Base-by-base conservation (phyloP, 2,797 vertebrate species). In the Melanotaenia trifasciata region DNA sequence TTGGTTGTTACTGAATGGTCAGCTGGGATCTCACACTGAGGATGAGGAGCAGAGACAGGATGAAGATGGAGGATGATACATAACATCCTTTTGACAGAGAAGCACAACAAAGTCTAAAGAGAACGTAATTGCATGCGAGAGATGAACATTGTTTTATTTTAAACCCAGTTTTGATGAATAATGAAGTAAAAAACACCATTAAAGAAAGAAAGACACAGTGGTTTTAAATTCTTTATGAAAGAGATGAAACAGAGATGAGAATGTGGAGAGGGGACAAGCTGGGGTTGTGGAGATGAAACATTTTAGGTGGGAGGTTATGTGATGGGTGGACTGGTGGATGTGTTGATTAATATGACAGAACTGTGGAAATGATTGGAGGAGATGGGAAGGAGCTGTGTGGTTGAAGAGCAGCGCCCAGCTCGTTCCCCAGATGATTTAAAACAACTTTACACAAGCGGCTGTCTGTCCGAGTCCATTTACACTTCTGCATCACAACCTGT, bases 391-490 rank as follows among this genome's bases (percentile, higher is more conserved):
- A 26, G 26, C 26, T 26, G 26, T 26, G 26, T 26, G 26, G 26
- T 26, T 26, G 16, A 68, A 64, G 67, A 74, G 32, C 59, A 30
- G 26, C 0, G 78, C 1, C 57, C 73, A 18, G 30, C 50, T 64
- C 57, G 2, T 36, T 78, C 78, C 62, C 75, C 43, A 0, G 72
- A 76, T 64, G 16, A 65, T 70, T 20, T 54, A 51, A 66, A 72
- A 72, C 71, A 72, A 47, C 56, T 59, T 79, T 45, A 70, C 76
- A 65, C 73, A 5, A 5, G 1, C 69, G 53, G 72, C 64, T 63
- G 72, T 68, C 70, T 40, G 72, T 66, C 70, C 30, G 69, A 74
- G 59, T 79, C 78, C 73, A 79, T 86, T 81, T 58, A 77, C 64
- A 67, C 64, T 7, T 36, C 33, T 63, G 47, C 78, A 67, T 79